A percentile compares a stretch with the other conserved stretches of the same genome.
These are phyloP conservation scores for Gasterosteus aculeatus DNA, from an alignment of 2,113 vertebrate species.

Conservation along the genomic window DNA sequence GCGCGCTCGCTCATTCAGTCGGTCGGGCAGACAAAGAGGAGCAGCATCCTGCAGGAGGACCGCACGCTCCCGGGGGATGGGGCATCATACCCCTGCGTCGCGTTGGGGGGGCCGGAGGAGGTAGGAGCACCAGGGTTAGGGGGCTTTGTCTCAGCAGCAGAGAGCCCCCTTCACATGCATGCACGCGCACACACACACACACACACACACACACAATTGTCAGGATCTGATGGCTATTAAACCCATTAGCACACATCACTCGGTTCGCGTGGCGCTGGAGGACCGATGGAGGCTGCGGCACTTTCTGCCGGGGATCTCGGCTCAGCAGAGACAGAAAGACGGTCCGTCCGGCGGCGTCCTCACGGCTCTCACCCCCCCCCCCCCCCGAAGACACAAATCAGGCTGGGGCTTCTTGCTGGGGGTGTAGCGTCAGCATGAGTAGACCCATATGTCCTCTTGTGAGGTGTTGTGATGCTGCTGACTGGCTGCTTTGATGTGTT, in stretches of 20 bases:
- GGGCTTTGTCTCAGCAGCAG: constrained; percentile 77
- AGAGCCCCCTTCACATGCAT: constrained; percentile 31
- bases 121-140: constrained; percentile 77
- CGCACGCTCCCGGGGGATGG: constrained; percentile 81
- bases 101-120: constrained; percentile 80
- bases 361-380: constrained; percentile 48
- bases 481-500: constrained; percentile 31
- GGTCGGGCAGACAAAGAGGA: constrained; percentile 82
- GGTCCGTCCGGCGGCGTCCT: constrained; percentile 68
- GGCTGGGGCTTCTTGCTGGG: constrained; percentile 34
- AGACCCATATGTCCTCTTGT: constrained; percentile 37
- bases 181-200: constrained; percentile 19
- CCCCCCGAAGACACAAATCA: constrained; percentile 36
- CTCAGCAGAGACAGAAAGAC: constrained; percentile 67
- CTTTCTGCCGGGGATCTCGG: constrained; percentile 50
- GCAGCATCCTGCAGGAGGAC: constrained; percentile 75
- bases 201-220: constrained; percentile 31
- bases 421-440: constrained; percentile 14
- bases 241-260: constrained; percentile 48
- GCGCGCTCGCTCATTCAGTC: constrained; percentile 59
- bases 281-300: constrained; percentile 55
- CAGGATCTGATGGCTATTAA: constrained; percentile 25
- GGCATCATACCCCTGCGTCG: constrained; percentile 83
- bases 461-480: constrained; percentile 32
- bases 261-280: constrained; percentile 25